Base-by-base conservation (phyloP, 1,140 invertebrate genomes). In the Phenacoccus solenopsis region DNA sequence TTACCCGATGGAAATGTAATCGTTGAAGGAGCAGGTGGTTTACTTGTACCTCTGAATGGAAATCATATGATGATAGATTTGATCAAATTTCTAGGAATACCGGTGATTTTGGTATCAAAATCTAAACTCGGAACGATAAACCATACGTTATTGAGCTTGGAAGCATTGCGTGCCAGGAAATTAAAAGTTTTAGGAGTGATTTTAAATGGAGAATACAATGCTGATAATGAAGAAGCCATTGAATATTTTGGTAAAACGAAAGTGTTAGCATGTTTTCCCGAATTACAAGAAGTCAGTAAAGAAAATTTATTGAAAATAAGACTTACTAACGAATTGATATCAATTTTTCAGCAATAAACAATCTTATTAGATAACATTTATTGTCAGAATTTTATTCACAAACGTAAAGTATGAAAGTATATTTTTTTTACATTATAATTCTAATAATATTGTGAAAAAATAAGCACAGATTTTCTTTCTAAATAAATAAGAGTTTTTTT, bases 11-110 rank as follows among this genome's bases (percentile, higher is more conserved):
- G 24, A 56, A 32, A 25, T 30, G 22, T 67, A 69, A 30, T 71
- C 3, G 30, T 69, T 2, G 70, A 71, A 57, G 70, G 70, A 27
- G 70, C 70, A 1, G 70, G 70, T 24, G 70, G 70, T 4, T 21
- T 30, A 16, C 57, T 57, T 16, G 38, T 56, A 5, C 70, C 70
- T 3, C 16, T 71, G 13, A 38, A 30, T 12, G 67, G 69, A 1
- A 49, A 30, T 22, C 10, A 16, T 12, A 27, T 56, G n/a, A 38
- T 71, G 24, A 32, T 56, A 16, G 70, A 71, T 30, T 69, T 30
- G 22, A 56, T 71, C 13, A 25, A 68, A 24, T 4, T 25, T 27
- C 13, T 38, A 57, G 7, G 28, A 57, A 21, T 71, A 21, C 64
- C 70, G 12, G 67, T 68, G 4, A 71, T 69, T 28, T 49, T 71